Conservation (phyloP, 2,888 invertebrate species). For the Synanthedon tipuliformis region DNA sequence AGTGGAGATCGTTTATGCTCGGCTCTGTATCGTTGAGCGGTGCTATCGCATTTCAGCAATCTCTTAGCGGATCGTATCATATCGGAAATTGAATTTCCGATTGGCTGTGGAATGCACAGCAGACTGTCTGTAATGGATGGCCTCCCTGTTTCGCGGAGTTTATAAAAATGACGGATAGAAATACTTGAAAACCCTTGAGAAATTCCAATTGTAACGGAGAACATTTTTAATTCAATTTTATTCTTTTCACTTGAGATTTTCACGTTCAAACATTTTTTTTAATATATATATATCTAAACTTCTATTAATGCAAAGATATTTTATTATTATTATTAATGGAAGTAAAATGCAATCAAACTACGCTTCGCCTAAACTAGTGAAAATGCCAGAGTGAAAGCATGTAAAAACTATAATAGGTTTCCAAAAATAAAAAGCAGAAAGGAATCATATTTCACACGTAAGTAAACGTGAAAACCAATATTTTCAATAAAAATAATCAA, state of each 20-base stretch:
- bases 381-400: too few species aligned
- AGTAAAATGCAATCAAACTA: too few species aligned
- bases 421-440: too few species aligned
- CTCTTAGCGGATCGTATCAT: conserved; percentile 58
- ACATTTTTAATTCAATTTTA: conserved; percentile 13
- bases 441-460: too few species aligned
- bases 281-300: too few species aligned
- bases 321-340: too few species aligned
- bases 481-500: too few species aligned
- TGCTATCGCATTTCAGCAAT: conserved; percentile 44
- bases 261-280: too few species aligned
- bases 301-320: too few species aligned
- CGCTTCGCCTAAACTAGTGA: too few species aligned
- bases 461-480: too few species aligned
- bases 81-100: conserved; percentile 66
- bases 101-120: conserved; percentile 40
- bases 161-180: conserved; percentile 40
- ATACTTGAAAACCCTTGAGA: conserved; percentile 17
- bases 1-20: conserved; percentile 17
- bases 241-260: neutral
- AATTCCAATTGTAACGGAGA: conserved; percentile 23
- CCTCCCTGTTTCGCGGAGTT: conserved; percentile 28
- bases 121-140: conserved; percentile 39
- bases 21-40: conserved; percentile 19
- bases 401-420: too few species aligned